Base-by-base conservation (phyloP, 2,888 invertebrate genomes). In the Meiosimyza platycephala region DNA sequence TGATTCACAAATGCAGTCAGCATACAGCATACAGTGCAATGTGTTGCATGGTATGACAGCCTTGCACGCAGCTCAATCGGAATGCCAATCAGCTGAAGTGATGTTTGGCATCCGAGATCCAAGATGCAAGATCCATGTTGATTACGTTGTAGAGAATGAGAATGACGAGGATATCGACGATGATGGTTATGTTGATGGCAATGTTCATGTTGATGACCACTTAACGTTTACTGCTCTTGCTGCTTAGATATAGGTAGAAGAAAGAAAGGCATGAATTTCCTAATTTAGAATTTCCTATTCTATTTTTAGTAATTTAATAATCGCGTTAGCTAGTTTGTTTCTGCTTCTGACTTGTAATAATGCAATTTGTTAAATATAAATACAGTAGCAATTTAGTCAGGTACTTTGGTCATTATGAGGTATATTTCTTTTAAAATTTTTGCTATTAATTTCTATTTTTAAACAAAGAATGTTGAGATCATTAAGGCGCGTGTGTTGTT, bases 1-100 rank as follows among this genome's bases (percentile, higher is more conserved):
- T 83, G 81, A 81, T 80, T 83, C 81, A 81, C 50, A 28, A 57
- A 57, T 57, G 40, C 40, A 40, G 40, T 40, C 9, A 40, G 40
- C 40, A 9, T 40, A 15, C 22, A 57, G 28, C 6, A 57, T 22
- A 28, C 22, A 28, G 12, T 57, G 57, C 22, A 15, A 28, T 22
- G 57, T 57, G 28, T 22, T 55, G 55, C 9, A 7, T 28, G 28
- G 28, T 57, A 28, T 57, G 57, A 57, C 57, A 57, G 57, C 57
- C 6, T 28, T 57, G 12, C 28, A 57, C 57, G 57, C n/a, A 57
- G 57, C 28, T 18, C 57, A 22, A 22, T 28, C 13, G 57, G 57
- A 63, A 48, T 63, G 63, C 63, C 63, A 63, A 63, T 63, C 63
- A 63, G 40, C 47, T 57, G 22, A 48, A 63, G 50, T 63, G 63